Conservation (phyloP, 2,888 invertebrate genomes). For the Notodromas monacha region DNA sequence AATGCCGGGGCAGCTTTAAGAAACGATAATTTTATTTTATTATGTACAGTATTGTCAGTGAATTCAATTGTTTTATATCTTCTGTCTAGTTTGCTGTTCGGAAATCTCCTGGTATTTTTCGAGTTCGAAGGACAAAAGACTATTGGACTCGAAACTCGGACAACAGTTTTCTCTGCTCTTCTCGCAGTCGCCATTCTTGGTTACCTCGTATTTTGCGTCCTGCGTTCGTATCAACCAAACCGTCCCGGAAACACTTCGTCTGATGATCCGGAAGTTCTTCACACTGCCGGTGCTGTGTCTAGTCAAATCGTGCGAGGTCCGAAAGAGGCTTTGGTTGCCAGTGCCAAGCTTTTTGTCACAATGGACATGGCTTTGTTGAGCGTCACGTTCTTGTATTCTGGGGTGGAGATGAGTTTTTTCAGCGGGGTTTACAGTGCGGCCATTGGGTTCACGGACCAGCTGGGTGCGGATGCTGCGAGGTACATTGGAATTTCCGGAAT, state of each 20-base stretch:
- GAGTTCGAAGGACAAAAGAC: conserved; percentile 44
- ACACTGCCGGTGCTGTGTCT: too few relatives aligned
- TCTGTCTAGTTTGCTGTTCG: conserved; percentile 54
- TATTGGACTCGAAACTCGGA: conserved; percentile 35
- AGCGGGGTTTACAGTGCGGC: conserved; percentile 80
- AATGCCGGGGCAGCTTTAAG: too few relatives aligned
- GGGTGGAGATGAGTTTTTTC: conserved; percentile 74
- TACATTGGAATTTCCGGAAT: conserved; percentile 75
- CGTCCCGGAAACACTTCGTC: background rate
- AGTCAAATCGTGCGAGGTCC: conserved; percentile 18
- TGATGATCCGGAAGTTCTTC: too few relatives aligned
- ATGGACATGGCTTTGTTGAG: conserved; percentile 50
- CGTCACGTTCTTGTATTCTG: conserved; percentile 62
- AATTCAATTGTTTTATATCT: background rate
- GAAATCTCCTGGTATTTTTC: conserved; percentile 75
- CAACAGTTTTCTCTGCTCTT: conserved; percentile 45
- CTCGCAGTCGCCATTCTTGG: conserved; percentile 19
- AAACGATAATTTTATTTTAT: conserved; percentile 1
- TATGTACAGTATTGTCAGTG: background rate
- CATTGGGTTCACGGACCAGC: conserved; percentile 46
- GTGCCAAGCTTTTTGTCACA: conserved; percentile 40
- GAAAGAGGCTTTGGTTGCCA: conserved; percentile 33
- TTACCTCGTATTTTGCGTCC: conserved; percentile 10
- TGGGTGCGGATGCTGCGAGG: conserved; percentile 39
- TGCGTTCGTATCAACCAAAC: conserved; percentile 5